Evolutionary conservation across 92 coral and sea anemone genomes (phyloP).

Genomic region (Bergia puertoricense): DNA sequence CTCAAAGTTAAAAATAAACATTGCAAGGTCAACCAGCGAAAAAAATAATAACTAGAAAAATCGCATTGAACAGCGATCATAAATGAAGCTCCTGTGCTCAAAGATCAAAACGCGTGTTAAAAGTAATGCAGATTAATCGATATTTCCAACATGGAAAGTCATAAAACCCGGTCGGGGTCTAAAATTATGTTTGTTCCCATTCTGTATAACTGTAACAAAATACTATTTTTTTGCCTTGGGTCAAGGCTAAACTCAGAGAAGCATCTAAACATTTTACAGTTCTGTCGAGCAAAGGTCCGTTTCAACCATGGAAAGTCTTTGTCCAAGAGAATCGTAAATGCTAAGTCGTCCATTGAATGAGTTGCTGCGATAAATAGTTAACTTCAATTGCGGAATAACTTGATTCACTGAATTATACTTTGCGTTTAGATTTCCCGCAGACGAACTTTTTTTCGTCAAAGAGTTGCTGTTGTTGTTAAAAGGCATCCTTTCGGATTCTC

Average conservation of each 20-base stretch:
- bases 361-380: constrained; percentile 29
- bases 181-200: background rate
- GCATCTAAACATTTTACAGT: background rate
- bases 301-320: constrained; percentile 36
- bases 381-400: constrained; percentile 3
- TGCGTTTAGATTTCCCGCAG: constrained; percentile 30
- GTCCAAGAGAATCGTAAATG: constrained; percentile 36
- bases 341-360: constrained; percentile 39
- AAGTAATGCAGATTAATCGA: background rate
- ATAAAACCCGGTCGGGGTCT: background rate
- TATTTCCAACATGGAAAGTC: background rate
- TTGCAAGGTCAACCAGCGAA: constrained; percentile 9
- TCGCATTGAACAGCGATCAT: background rate
- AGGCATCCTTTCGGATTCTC: background rate
- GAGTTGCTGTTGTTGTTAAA: background rate
- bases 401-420: constrained; percentile 1
- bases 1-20: background rate
- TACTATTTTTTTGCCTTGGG: background rate
- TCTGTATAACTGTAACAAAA: background rate
- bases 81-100: background rate
- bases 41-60: too few species aligned
- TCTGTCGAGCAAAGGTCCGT: constrained; percentile 45
- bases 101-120: background rate
- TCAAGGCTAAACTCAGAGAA: background rate
- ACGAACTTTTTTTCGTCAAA: constrained; percentile 16